phyloP scores from a whole-genome alignment of 1,140 invertebrate genomes.

The Drosophila suzukii region DNA sequence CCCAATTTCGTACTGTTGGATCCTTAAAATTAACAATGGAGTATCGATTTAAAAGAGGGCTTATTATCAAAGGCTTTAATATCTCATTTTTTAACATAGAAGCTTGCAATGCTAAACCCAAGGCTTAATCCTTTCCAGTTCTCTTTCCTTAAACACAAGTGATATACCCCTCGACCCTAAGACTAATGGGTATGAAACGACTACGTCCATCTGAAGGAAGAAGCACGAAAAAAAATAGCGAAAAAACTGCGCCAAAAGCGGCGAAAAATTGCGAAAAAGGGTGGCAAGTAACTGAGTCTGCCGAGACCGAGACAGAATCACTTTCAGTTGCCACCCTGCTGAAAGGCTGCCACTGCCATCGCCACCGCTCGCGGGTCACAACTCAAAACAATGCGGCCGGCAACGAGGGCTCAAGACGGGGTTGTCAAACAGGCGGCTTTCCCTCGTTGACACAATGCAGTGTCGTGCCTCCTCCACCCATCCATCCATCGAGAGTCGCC shows the following conservation, averaged over 20 bases:
- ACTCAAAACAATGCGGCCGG: constrained; percentile 55
- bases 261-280: constrained; percentile 62
- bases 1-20: too few species aligned
- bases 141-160: background rate
- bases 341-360: constrained; percentile 46
- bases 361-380: constrained; percentile 58
- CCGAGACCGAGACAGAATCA: constrained; percentile 44
- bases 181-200: constrained; percentile 33
- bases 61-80: too few species aligned
- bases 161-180: background rate
- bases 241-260: constrained; percentile 68
- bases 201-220: constrained; percentile 61
- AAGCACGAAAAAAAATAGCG: constrained; percentile 29
- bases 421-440: constrained; percentile 32
- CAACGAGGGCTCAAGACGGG: constrained; percentile 56
- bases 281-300: constrained; percentile 64
- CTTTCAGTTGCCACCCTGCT: constrained; percentile 62
- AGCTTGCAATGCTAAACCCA: too few species aligned
- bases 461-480: constrained; percentile 18
- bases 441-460: constrained; percentile 54
- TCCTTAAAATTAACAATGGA: too few species aligned
- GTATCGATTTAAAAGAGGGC: too few species aligned
- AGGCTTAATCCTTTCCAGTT: background rate
- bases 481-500: background rate
- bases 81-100: too few species aligned